Evolutionary conservation across 2,113 vertebrate genomes (phyloP).

Genomic region (Coptodon rendalli): DNA sequence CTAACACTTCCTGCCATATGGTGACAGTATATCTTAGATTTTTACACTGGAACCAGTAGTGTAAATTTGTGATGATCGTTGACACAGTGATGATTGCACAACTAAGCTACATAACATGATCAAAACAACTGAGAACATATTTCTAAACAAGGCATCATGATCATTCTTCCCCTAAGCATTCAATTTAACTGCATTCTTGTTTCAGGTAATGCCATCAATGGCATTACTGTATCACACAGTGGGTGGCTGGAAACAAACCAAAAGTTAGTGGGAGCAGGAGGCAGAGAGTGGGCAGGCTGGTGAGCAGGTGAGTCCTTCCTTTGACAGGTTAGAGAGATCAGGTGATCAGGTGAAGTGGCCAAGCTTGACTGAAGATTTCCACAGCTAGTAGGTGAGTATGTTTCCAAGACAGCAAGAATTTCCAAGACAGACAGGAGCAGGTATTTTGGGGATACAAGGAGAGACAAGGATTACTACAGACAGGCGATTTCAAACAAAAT

Average conservation of each 20-base stretch:
- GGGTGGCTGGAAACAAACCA: rapidly evolving
- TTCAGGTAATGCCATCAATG: neutral
- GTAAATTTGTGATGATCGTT: neutral
- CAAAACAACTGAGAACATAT: rapidly evolving
- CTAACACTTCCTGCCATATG: neutral
- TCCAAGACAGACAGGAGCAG: neutral
- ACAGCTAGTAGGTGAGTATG: neutral
- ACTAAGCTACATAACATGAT: neutral
- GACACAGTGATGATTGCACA: neutral
- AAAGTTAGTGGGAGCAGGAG: rapidly evolving
- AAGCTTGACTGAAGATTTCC: neutral
- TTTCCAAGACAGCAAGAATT: neutral
- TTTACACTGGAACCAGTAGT: rapidly evolving
- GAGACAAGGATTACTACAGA: neutral
- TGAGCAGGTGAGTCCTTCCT: rapidly evolving
- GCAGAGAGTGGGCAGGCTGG: neutral
- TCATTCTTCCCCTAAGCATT: neutral
- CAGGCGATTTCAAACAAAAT: neutral
- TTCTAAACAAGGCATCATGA: rapidly evolving
- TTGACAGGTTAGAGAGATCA: neutral
- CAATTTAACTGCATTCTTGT: neutral
- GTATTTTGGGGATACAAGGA: neutral
- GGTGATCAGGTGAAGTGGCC: neutral
- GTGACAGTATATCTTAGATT: neutral
- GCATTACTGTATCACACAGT: neutral